A percentile compares a stretch with the other conserved stretches of the same genome.
Conservation (phyloP, 2,113 vertebrate species). For the Pseudopodoces humilis region DNA sequence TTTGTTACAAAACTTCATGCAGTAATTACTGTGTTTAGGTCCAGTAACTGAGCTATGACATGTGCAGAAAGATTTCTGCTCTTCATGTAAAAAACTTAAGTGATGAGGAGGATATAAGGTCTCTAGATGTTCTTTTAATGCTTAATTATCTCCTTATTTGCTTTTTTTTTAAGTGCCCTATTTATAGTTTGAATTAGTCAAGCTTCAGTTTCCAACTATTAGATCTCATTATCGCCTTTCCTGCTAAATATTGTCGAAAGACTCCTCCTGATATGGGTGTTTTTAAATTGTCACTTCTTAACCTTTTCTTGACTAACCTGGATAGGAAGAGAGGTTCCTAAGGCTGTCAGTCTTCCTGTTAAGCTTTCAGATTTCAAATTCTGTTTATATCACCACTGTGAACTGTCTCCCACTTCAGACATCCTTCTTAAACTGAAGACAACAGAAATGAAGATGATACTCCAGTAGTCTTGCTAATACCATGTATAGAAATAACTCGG, state of each 20-base stretch:
- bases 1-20: not conserved
- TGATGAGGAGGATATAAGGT: not conserved
- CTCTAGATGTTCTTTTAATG: slow-evolving; percentile 39
- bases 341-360: not conserved
- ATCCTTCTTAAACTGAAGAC: not conserved
- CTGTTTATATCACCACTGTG: not conserved
- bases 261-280: slow-evolving; percentile 45
- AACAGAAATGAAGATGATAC: not conserved
- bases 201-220: slow-evolving; percentile 64
- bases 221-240: slow-evolving; percentile 62
- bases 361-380: not conserved
- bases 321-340: not conserved
- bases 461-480: not conserved
- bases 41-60: not conserved
- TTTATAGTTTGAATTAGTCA: slow-evolving; percentile 67
- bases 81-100: not conserved
- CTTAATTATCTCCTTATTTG: slow-evolving; percentile 61
- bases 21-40: not conserved
- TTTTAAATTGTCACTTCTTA: slow-evolving; percentile 44
- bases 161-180: slow-evolving; percentile 53
- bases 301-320: slow-evolving; percentile 44
- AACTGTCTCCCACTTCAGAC: not conserved
- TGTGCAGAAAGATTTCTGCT: not conserved
- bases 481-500: not conserved
- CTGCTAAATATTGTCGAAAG: slow-evolving; percentile 62